Conservation (phyloP, 2,888 invertebrate species). For the Athetis lepigone region DNA sequence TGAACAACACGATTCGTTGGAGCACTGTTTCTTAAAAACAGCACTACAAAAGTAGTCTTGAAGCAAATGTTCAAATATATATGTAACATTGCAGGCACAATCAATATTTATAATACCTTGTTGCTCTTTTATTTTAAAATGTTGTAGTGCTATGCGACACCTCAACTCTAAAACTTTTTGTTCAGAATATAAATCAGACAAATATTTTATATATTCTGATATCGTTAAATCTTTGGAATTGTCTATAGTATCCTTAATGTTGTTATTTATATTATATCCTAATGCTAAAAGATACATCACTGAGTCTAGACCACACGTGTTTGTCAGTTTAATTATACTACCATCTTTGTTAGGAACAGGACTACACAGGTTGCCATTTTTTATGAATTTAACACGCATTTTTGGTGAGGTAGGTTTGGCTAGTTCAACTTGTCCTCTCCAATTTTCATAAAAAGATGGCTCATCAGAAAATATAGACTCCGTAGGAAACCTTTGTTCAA, state of each 20-base stretch:
- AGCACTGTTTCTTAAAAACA: no score
- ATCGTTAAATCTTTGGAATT: not conserved
- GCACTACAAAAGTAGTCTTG: no score
- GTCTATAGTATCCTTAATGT: not conserved
- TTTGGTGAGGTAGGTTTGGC: not conserved
- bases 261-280: not conserved
- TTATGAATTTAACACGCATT: not conserved
- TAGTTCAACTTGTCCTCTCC: not conserved
- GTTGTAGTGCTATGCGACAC: no score
- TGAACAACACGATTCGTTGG: no score
- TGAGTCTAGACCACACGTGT: not conserved
- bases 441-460: conserved; percentile 3
- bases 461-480: not conserved
- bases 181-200: no score
- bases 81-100: no score
- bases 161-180: no score
- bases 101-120: no score
- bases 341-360: not conserved
- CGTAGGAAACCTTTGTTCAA: not conserved
- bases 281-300: not conserved
- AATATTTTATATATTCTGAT: not conserved
- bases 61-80: no score
- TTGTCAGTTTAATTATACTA: not conserved
- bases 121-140: no score
- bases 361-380: not conserved